Evolutionary conservation across 1,140 invertebrate genomes (phyloP).

Genomic region (Drosophila trapezifrons): DNA sequence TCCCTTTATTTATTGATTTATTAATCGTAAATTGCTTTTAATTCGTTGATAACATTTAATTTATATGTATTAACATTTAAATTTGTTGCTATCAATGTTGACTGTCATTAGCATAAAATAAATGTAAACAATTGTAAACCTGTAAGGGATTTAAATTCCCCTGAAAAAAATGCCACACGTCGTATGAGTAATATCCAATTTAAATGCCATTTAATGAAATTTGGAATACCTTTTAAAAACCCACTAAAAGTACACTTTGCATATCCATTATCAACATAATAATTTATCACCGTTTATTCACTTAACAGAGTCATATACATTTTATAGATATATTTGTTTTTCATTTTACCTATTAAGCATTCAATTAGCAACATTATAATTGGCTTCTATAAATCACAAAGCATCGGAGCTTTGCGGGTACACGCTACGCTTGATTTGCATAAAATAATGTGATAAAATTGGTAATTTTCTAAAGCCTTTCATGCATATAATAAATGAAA

Average conservation of each 20-base stretch:
- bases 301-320: not conserved
- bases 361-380: constrained; percentile 33
- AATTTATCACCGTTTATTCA: constrained; percentile 2
- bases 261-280: not conserved
- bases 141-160: not conserved
- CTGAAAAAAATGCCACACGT: constrained; percentile 1
- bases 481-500: constrained; percentile 2
- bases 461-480: constrained; percentile 15
- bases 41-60: not conserved
- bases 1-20: not conserved
- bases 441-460: constrained; percentile 21
- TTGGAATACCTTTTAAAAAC: not conserved
- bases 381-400: constrained; percentile 25
- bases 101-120: constrained; percentile 19
- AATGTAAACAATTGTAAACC: not conserved
- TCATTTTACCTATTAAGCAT: constrained; percentile 18
- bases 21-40: not conserved
- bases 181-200: constrained; percentile 8
- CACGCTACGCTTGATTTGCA: constrained; percentile 29
- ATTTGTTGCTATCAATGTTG: constrained; percentile 1
- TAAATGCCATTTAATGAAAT: constrained; percentile 9
- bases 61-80: not conserved
- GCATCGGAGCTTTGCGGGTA: not conserved
- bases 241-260: not conserved
- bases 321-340: constrained; percentile 10